Evolutionary conservation across 2,113 vertebrate genomes (phyloP).

Genomic region (Corythaixoides concolor): DNA sequence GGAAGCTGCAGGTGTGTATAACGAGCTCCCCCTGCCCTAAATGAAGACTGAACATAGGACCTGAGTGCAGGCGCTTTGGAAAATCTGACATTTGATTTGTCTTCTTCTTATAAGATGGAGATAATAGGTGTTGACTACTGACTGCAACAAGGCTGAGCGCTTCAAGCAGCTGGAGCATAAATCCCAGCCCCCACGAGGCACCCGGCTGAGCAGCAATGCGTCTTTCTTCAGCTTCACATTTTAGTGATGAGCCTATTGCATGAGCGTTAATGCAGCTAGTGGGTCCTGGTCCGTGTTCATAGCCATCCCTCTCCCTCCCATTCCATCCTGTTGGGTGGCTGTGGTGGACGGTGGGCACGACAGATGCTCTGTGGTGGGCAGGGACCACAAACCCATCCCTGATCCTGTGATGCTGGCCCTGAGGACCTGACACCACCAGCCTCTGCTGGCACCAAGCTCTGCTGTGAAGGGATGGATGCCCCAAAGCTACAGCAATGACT

Average conservation of each 20-base stretch:
- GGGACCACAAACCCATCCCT: neutral
- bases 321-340: neutral
- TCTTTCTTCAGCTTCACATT: neutral
- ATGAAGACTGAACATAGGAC: neutral
- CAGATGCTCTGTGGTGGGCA: neutral
- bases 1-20: neutral
- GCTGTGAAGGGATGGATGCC: neutral
- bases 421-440: neutral
- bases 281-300: fast-evolving
- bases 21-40: neutral
- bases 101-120: neutral
- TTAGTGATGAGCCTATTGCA: neutral
- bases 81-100: neutral
- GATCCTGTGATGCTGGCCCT: neutral
- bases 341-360: fast-evolving
- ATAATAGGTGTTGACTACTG: neutral
- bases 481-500: neutral
- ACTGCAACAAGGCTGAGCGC: neutral
- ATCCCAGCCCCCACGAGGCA: neutral
- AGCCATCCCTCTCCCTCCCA: neutral
- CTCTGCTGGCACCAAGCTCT: neutral
- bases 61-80: neutral
- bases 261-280: fast-evolving
- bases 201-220: fast-evolving
- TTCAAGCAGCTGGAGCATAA: neutral